phyloP scores from a whole-genome alignment of 2,113 vertebrate genomes.

The Henicopernis longicauda region DNA sequence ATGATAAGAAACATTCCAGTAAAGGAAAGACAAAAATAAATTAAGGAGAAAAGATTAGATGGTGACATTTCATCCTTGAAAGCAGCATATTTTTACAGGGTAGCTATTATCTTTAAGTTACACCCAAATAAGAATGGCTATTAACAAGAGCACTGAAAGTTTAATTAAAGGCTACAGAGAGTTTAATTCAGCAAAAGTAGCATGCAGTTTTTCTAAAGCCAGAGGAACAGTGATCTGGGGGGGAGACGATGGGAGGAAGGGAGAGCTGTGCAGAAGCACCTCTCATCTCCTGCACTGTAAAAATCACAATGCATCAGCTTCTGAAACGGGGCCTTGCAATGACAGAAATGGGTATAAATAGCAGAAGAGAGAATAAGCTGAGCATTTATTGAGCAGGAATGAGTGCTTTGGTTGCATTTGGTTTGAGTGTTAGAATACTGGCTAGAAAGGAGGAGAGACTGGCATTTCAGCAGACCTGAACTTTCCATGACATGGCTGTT shows the following conservation, averaged over 20 bases:
- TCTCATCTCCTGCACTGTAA: background rate
- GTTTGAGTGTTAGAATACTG: background rate
- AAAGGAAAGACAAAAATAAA: conserved; percentile 1
- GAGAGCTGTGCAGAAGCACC: background rate
- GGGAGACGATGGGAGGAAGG: background rate
- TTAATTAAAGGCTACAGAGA: conserved; percentile 24
- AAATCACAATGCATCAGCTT: background rate
- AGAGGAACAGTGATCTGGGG: background rate
- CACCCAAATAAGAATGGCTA: conserved; percentile 1
- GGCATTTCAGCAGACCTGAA: background rate
- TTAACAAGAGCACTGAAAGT: conserved; percentile 16
- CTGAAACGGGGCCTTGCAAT: background rate
- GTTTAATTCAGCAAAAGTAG: background rate
- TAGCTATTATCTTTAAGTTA: conserved; percentile 24
- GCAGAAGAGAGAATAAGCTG: background rate
- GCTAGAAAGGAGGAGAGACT: background rate
- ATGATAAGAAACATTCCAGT: conserved; percentile 36
- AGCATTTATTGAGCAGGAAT: background rate
- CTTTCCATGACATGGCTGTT: background rate
- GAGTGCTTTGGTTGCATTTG: background rate
- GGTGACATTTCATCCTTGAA: background rate
- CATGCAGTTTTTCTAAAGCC: background rate
- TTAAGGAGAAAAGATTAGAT: background rate
- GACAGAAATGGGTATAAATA: background rate
- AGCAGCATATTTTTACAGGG: background rate